A percentile compares a stretch with the other conserved stretches of the same genome.
phyloP scores from a whole-genome alignment of 2,797 vertebrate species.

The Platyrinchus mystaceus region DNA sequence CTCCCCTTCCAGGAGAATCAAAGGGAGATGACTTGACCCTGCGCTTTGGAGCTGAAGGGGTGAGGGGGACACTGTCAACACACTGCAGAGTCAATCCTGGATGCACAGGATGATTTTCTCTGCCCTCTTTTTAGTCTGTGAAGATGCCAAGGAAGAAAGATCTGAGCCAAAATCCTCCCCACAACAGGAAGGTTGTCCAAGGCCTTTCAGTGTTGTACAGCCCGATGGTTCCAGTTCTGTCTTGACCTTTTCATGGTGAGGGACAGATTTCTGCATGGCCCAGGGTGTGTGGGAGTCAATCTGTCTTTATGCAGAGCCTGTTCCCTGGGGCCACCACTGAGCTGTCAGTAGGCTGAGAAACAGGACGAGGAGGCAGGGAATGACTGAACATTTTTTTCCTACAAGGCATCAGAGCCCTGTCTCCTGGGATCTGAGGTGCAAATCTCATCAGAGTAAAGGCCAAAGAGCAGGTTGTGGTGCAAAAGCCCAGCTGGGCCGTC shows the following conservation, averaged over 20 bases:
- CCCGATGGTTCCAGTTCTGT: not conserved
- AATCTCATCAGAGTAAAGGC: not conserved
- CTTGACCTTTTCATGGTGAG: not conserved
- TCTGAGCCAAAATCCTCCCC: not conserved
- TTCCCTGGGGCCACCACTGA: not conserved
- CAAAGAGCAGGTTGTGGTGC: not conserved
- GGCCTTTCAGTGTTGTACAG: not conserved
- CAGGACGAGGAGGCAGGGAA: not conserved
- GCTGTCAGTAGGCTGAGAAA: not conserved
- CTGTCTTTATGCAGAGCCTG: not conserved
- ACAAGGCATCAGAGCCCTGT: not conserved
- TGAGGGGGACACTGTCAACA: not conserved
- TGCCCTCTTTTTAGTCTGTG: not conserved
- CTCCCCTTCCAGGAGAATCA: not conserved
- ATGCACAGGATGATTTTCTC: not conserved
- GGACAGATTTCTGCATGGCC: not conserved
- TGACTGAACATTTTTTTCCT: not conserved
- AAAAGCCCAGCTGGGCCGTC: not conserved
- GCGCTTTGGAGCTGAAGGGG: not conserved
- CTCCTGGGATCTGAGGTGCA: not conserved
- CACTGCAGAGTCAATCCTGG: fast-evolving
- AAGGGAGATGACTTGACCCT: not conserved
- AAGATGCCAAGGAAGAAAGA: not conserved
- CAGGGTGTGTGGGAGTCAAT: not conserved
- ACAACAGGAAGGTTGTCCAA: not conserved